Evolutionary conservation across 1,140 invertebrate genomes (phyloP), one percentile per base, ranked within the genome.

Genomic region (Hydropsyche tenuis): DNA sequence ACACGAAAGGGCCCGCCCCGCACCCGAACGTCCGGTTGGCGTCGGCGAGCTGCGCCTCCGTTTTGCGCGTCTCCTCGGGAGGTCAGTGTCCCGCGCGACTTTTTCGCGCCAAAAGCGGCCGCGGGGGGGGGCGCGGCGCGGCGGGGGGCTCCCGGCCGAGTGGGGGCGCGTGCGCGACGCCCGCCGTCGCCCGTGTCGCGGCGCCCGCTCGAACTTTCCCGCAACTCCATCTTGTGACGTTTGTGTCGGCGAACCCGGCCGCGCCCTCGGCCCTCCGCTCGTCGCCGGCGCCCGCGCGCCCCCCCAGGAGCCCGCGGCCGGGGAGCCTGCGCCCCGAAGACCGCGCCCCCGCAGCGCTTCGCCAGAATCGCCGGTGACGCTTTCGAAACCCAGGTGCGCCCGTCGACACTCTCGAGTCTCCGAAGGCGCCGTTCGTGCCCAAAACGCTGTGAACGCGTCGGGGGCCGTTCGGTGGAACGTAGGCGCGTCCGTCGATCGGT

Each of bases 391-490:
- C 20, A 3, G 64, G 3, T 30, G 64, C 18, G 6, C 20, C 42
- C 64, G 9, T 20, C 64, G 3, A 2, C 64, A 4, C 46, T 16
- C 3, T 51, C 46, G n/a, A n/a, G n/a, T 51, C 46, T 3, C 46
- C 46, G 46, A 7, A 16, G 7, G 16, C 46, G 37, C 37, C 5
- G 37, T 16, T 6, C n/a, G n/a, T 4, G 18, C 14, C 22, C 62
- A 65, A 88, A 27, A 22, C 53, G n/a, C 22, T 22, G n/a, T n/a
- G n/a, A 62, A 14, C 18, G 20, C 27, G 18, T 25, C 77, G 81
- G 81, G 81, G 82, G 82, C 79, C 23, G 23, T 23, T n/a, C n/a
- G n/a, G n/a, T n/a, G n/a, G n/a, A 30, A 46, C 56, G 64, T 71
- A 64, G 45, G 30, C 20, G 30, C 22, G 45, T 66, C 9, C 30